phyloP scores from a whole-genome alignment of 2,888 invertebrate genomes.

The Rugalucina vietnamica region DNA sequence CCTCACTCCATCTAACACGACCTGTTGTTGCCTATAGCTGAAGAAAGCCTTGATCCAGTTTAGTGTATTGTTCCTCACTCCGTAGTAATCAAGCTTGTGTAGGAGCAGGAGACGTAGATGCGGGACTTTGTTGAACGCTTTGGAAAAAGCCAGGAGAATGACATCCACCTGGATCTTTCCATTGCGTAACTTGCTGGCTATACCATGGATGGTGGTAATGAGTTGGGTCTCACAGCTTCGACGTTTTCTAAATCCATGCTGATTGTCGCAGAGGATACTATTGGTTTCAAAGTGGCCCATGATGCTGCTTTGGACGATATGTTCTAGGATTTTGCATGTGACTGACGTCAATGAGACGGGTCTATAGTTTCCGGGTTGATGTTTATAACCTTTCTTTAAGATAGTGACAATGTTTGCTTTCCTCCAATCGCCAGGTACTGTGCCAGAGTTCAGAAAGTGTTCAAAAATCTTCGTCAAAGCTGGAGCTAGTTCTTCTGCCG shows the following conservation, averaged over 20 bases:
- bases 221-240: conserved; percentile 20
- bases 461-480: conserved; percentile 30
- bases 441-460: conserved; percentile 16
- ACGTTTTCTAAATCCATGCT: conserved; percentile 22
- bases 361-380: conserved; percentile 21
- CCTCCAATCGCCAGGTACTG: conserved; percentile 32
- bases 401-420: conserved; percentile 31
- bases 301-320: conserved; percentile 36
- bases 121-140: conserved; percentile 24
- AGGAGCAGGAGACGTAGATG: conserved; percentile 9
- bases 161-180: neutral
- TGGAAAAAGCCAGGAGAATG: neutral
- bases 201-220: conserved; percentile 19
- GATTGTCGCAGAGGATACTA: conserved; percentile 30
- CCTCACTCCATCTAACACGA: conserved; percentile 4
- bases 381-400: conserved; percentile 39
- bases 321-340: conserved; percentile 28
- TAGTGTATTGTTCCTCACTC: conserved; percentile 9
- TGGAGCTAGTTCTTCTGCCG: conserved; percentile 17
- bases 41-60: conserved; percentile 21
- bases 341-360: conserved; percentile 29
- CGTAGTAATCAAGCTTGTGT: conserved; percentile 20
- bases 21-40: conserved; percentile 15
- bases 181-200: conserved; percentile 11
- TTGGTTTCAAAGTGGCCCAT: conserved; percentile 33